These are phyloP conservation scores for Paralichthys olivaceus DNA, from an alignment of 2,113 vertebrate species.

Conservation along the genomic window DNA sequence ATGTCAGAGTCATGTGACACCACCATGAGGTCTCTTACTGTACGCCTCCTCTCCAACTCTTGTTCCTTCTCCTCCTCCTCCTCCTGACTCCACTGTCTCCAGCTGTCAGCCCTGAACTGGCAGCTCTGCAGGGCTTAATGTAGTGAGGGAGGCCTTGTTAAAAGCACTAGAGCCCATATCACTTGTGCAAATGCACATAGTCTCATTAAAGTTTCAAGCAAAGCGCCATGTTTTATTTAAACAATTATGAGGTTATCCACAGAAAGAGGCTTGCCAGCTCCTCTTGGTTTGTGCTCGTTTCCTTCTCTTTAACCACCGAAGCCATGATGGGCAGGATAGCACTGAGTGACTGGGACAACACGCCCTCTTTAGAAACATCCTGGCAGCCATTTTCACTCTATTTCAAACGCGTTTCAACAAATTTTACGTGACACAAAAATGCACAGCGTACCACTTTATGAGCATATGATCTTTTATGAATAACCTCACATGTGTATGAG, in stretches of 20 bases:
- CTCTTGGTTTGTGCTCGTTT: slow-evolving; percentile 34
- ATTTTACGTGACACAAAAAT: slow-evolving; percentile 6
- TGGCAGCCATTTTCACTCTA: slow-evolving; percentile 28
- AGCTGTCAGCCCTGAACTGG: slow-evolving; percentile 22
- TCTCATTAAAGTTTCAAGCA: slow-evolving; percentile 81
- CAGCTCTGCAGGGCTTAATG: slow-evolving; percentile 64
- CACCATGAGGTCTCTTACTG: slow-evolving; percentile 26
- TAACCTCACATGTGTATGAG: neutral
- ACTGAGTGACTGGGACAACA: slow-evolving; percentile 53
- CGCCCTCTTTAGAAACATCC: slow-evolving; percentile 39
- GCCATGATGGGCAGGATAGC: slow-evolving; percentile 15
- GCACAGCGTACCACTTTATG: neutral
- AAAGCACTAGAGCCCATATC: slow-evolving; percentile 74
- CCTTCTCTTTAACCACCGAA: slow-evolving; percentile 42
- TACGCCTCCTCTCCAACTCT: neutral
- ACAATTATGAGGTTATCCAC: slow-evolving; percentile 78
- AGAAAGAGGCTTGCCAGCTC: slow-evolving; percentile 51
- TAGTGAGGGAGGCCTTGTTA: slow-evolving; percentile 69
- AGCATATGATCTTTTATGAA: slow-evolving; percentile 3
- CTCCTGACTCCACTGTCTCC: slow-evolving; percentile 24
- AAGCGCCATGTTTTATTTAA: slow-evolving; percentile 82
- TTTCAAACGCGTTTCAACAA: neutral
- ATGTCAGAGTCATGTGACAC: slow-evolving; percentile 33
- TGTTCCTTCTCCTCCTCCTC: slow-evolving; percentile 11
- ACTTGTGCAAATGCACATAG: slow-evolving; percentile 75